Evolutionary conservation across 30 jellyfish, hydroid and myxozoan species (phyloP), one percentile per base, ranked within the genome.

Genomic region (Hydractinia symbiolongicarpus): DNA sequence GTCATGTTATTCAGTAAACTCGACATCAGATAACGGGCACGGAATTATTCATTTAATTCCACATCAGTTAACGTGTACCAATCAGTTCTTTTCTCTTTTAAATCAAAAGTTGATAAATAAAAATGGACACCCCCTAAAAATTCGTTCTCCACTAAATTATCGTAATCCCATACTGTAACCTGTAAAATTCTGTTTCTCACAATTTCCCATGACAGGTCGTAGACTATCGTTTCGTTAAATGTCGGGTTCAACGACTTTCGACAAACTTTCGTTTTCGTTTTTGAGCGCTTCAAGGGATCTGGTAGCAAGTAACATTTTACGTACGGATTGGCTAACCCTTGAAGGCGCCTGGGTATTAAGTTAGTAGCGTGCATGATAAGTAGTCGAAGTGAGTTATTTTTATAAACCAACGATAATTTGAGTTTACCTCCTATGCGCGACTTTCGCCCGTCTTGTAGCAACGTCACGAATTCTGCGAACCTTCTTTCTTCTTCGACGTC

Each of bases 341-440:
- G 96, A 7, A 91, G 74, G 10, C 88, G 82, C 14, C 95, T 68
- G 14, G 98, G 95, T 14, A 86, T 77, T 20, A 91, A 82, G 72
- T 81, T 75, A 14, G 89, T 61, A 4, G 90, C 93, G 74, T 86
- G 95, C 96, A 87, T 91, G 7, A 91, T 96, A 9, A 91, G 89
- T 4, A 91, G 75, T 55, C 80, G 86, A 50, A 91, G 74, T 50
- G 84, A 52, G 5, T 85, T 93, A 40, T 80, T 30, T 5, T 81
- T 58, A 66, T 82, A 86, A 15, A 61, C 90, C 57, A 66, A 77
- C 7, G 96, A 82, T 40, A 91, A 54, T 70, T 91, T 91, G 19
- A 91, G 67, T 73, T 91, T 95, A n/a, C 98, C 98, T 5, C 98
- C 98, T 8, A 91, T 87, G 13, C 98, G 86, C 44, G 91, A 80